Base-by-base conservation (phyloP, 2,113 vertebrate genomes). In the Ciconia boyciana region DNA sequence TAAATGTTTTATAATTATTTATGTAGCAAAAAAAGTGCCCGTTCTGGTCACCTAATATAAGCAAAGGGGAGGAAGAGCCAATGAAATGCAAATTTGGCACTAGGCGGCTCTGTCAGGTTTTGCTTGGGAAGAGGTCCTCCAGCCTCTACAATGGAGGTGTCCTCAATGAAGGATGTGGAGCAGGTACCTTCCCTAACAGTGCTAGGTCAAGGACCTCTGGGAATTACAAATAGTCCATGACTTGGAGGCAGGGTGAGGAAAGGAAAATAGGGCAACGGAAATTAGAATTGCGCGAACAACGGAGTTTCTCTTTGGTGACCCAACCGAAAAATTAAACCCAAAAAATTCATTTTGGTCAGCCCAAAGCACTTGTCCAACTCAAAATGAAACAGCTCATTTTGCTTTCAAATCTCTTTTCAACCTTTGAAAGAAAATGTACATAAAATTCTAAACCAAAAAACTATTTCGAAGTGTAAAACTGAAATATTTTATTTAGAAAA, bases 351-450 rank as follows among this genome's bases (percentile, higher is more conserved):
- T 79, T 91, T 39, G 57, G 31, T 72, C 57, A 78, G 52, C 36
- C 58, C 34, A 95, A 91, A 85, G 44, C 15, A 32, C 41, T 85
- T 52, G 7, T 57, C 44, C 34, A 61, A 54, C 70, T 96, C 93
- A 96, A 93, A 96, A 79, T 85, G 92, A 95, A 93, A 96, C 44
- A 88, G 7, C 25, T 58, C 3, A 1, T 34, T 96, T 87, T 82
- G 41, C 75, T 85, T 95, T 93, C 57, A 72, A 76, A 76, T 41
- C 7, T 65, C 28, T 93, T 93, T 71, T 79, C 70, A 94, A 16
- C 3, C 4, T 93, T 77, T 85, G 57, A 72, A 84, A 94, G 49
- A 96, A 93, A 90, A 82, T 10, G 28, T 32, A 58, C 11, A 13
- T 39, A 61, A 91, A 81, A 62, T 57, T 84, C 83, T 62, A 90